Percentiles rank a stretch among this genome's conserved stretches.
Conservation (phyloP, 2,888 invertebrate genomes). For the Apodemia zela region DNA sequence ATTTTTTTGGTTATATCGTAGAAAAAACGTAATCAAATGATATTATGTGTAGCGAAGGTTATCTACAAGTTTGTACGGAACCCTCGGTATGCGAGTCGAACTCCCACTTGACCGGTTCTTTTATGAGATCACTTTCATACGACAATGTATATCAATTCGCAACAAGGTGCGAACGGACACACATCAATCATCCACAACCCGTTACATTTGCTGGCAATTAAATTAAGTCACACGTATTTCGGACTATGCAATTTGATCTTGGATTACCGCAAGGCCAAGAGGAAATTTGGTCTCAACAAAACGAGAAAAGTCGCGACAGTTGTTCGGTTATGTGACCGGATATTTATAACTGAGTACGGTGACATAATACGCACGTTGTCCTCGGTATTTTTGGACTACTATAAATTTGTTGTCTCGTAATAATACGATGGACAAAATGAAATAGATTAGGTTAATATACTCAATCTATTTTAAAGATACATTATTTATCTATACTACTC, state of each 20-base stretch:
- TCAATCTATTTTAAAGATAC: too few species aligned
- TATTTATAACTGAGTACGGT: conserved; percentile 58
- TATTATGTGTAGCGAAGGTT: too few species aligned
- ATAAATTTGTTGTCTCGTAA: not conserved
- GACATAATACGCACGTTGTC: conserved; percentile 49
- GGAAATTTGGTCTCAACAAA: conserved; percentile 58
- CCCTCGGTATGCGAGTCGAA: too few species aligned
- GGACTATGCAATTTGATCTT: conserved; percentile 38
- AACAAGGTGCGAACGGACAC: not conserved
- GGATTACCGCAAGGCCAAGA: conserved; percentile 60
- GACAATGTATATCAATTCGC: not conserved
- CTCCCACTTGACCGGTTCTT: too few species aligned
- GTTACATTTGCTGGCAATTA: conserved; percentile 5
- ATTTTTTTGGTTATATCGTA: too few species aligned
- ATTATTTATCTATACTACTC: too few species aligned
- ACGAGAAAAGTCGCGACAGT: conserved; percentile 53
- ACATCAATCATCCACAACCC: not conserved
- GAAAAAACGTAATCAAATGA: too few species aligned
- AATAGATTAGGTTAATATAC: conserved; percentile 35
- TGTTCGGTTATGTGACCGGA: conserved; percentile 52
- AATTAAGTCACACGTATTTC: not conserved
- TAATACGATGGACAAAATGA: conserved; percentile 4
- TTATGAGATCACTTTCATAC: too few species aligned
- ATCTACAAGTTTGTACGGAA: too few species aligned
- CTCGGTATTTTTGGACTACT: conserved; percentile 47